Conservation (phyloP, 2,888 invertebrate genomes). For the Drosophila greeni region DNA sequence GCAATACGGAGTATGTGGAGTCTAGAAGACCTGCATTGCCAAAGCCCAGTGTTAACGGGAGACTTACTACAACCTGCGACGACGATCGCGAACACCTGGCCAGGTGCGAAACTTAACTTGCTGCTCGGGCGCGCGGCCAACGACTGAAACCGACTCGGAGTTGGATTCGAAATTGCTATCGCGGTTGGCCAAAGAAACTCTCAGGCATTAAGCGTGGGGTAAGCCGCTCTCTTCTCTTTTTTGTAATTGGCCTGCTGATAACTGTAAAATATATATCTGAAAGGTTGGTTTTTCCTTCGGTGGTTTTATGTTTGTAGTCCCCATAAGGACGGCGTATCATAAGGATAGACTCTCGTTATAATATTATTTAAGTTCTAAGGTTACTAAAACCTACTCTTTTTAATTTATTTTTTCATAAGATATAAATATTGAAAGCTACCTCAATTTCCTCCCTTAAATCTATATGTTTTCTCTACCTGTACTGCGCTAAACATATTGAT, state of each 20-base stretch:
- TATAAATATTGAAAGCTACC: no score
- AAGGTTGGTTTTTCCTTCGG: neutral
- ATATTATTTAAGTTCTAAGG: neutral
- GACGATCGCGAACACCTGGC: conserved; percentile 26
- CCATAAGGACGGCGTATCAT: neutral
- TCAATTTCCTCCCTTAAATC: no score
- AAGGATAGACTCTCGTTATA: neutral
- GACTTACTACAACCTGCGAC: conserved; percentile 27
- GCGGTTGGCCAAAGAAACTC: conserved; percentile 33
- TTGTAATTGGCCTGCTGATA: conserved; percentile 7
- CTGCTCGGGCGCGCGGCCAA: conserved; percentile 53
- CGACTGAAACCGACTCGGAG: conserved; percentile 52
- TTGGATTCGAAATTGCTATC: conserved; percentile 41
- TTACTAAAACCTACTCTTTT: no score
- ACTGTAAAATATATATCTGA: conserved; percentile 5
- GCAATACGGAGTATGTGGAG: conserved; percentile 11
- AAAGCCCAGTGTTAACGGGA: conserved; percentile 41
- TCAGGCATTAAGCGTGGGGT: conserved; percentile 10
- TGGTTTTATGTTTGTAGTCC: neutral
- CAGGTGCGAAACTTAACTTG: conserved; percentile 54
- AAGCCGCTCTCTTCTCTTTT: conserved; percentile 27
- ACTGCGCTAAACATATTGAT: neutral
- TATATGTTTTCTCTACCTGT: neutral
- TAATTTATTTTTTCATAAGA: no score
- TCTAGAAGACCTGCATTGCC: conserved; percentile 31